phyloP scores from a whole-genome alignment of 2,113 vertebrate species.

The Cyprinus carpio region DNA sequence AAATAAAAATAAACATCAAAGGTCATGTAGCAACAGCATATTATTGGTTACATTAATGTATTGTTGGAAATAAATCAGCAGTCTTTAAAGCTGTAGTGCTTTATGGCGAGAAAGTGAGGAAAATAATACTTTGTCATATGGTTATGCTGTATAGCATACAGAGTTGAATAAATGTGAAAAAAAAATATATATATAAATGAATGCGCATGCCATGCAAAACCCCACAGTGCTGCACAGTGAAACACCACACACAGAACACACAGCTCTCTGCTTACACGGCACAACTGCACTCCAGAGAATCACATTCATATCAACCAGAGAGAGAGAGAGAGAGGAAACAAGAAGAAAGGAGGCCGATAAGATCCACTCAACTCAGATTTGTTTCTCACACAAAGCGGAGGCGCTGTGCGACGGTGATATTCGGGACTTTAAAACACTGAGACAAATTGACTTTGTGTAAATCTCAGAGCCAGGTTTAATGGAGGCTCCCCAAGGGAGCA shows the following conservation, averaged over 20 bases:
- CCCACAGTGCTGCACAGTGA: neutral
- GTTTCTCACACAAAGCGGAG: constrained; percentile 9
- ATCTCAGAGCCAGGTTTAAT: constrained; percentile 41
- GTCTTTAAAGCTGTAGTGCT: neutral
- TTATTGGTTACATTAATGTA: neutral
- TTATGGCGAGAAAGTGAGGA: neutral
- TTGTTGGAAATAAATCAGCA: neutral
- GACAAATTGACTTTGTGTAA: constrained; percentile 46
- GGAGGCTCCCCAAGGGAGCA: constrained; percentile 17
- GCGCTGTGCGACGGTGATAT: neutral
- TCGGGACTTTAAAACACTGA: constrained; percentile 23
- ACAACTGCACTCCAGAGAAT: constrained; percentile 16
- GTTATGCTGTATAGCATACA: neutral
- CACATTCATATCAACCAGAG: neutral
- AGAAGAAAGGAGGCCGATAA: constrained; percentile 29
- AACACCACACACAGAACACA: neutral
- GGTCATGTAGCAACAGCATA: neutral
- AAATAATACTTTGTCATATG: neutral
- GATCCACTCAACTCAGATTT: constrained; percentile 7
- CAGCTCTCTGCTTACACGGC: constrained; percentile 5
- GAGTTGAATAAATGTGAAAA: neutral
- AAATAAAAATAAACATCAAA: neutral
- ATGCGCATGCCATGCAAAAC: constrained; percentile 14
- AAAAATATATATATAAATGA: neutral
- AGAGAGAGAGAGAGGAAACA: constrained; percentile 17